Evolutionary conservation across 2,113 vertebrate species (phyloP).

Genomic region (Perca schrenkii): DNA sequence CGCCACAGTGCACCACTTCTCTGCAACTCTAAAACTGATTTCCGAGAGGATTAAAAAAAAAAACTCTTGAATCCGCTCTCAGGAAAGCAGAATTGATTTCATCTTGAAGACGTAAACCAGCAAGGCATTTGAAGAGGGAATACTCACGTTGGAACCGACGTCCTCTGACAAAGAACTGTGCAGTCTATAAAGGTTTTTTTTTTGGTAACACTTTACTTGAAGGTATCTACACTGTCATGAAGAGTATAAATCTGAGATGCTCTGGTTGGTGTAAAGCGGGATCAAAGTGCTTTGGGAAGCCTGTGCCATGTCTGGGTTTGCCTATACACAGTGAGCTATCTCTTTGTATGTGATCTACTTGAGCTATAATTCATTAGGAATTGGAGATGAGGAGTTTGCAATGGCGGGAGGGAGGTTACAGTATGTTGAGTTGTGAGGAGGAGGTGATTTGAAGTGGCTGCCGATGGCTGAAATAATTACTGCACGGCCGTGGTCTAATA

Average conservation of each 20-base stretch:
- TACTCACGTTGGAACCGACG: neutral
- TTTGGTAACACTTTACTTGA: neutral
- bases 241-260: slow-evolving; percentile 40
- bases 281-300: slow-evolving; percentile 62
- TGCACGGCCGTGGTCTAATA: slow-evolving; percentile 2
- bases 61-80: slow-evolving; percentile 21
- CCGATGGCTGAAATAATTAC: slow-evolving; percentile 2
- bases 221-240: neutral
- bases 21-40: neutral
- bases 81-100: slow-evolving; percentile 27
- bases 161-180: slow-evolving; percentile 23
- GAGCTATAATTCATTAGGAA: slow-evolving; percentile 57
- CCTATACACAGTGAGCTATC: slow-evolving; percentile 51
- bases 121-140: slow-evolving; percentile 9
- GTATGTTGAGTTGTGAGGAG: slow-evolving; percentile 18
- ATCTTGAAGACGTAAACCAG: slow-evolving; percentile 17
- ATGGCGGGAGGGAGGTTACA: slow-evolving; percentile 23
- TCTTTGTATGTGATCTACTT: slow-evolving; percentile 54
- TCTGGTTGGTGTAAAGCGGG: slow-evolving; percentile 51
- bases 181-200: slow-evolving; percentile 22
- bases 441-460: slow-evolving; percentile 12
- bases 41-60: slow-evolving; percentile 19
- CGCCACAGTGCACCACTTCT: neutral
- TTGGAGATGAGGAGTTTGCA: slow-evolving; percentile 20
- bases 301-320: slow-evolving; percentile 48